A percentile compares a stretch with the other conserved stretches of the same genome.
Evolutionary conservation across 2,113 vertebrate species (phyloP).

Genomic region (Eclectus roratus): DNA sequence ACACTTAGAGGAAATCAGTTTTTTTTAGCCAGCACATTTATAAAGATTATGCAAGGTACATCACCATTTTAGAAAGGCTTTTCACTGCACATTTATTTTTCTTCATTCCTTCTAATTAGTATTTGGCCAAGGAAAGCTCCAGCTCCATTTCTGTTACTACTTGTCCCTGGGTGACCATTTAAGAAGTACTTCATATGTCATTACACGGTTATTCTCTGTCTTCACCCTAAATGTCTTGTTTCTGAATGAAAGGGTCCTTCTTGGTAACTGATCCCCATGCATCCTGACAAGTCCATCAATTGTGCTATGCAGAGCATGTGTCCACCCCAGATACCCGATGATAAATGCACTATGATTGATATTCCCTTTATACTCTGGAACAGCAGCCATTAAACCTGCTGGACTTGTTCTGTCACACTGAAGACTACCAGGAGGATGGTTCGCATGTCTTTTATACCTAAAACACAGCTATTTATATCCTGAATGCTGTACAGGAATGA

Average conservation of each 20-base stretch:
- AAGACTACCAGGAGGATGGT: neutral
- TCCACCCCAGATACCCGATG: neutral
- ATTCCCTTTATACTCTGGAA: neutral
- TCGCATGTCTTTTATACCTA: neutral
- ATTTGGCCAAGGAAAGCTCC: neutral
- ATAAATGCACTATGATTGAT: neutral
- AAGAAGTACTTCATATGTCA: neutral
- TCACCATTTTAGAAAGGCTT: neutral
- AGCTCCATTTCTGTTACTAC: neutral
- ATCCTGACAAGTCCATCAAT: neutral
- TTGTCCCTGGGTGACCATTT: neutral
- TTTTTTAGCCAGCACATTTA: neutral
- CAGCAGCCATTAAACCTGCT: neutral
- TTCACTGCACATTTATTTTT: neutral
- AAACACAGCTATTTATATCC: slow-evolving; percentile 22
- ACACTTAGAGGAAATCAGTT: neutral
- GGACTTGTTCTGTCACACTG: neutral
- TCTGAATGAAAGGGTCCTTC: neutral
- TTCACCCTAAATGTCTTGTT: neutral
- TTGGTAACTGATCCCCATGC: neutral
- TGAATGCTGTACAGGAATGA: neutral
- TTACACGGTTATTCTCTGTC: neutral
- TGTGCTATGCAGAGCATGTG: neutral
- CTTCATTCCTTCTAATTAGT: neutral
- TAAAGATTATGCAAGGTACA: neutral